A percentile compares a stretch with the other conserved stretches of the same genome.
These are phyloP conservation scores for Acropora tenuis DNA, from an alignment of 64 coral and sea anemone species.

Conservation along the genomic window DNA sequence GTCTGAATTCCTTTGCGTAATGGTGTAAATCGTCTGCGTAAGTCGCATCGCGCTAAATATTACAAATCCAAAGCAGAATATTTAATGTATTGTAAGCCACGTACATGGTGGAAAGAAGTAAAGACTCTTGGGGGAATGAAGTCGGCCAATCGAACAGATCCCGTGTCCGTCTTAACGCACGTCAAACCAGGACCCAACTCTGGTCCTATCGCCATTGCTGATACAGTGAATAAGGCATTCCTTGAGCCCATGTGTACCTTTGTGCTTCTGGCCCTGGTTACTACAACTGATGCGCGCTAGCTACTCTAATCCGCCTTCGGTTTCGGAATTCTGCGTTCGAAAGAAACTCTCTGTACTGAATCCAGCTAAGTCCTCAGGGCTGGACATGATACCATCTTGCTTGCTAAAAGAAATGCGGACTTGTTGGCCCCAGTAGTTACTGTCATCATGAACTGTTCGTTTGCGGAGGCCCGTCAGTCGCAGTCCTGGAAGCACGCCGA, in stretches of 20 bases:
- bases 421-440: constrained; percentile 3
- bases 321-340: no score
- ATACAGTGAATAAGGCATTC: constrained; percentile 47
- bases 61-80: constrained; percentile 63
- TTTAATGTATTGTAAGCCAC: constrained; percentile 39
- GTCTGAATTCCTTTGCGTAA: constrained; percentile 5
- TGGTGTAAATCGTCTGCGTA: constrained; percentile 35
- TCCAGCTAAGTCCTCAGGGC: no score
- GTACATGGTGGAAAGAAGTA: constrained; percentile 46
- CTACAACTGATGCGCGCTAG: not conserved
- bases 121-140: constrained; percentile 57
- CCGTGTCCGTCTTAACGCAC: constrained; percentile 29
- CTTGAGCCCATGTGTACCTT: constrained; percentile 42
- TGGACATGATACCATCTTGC: constrained; percentile 24
- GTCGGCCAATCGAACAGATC: not conserved
- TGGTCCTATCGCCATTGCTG: constrained; percentile 39
- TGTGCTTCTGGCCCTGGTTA: not conserved
- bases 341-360: no score
- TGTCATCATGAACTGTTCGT: constrained; percentile 41
- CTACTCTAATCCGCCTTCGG: not conserved
- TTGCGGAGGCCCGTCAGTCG: constrained; percentile 1
- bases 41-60: constrained; percentile 48
- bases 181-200: constrained; percentile 2
- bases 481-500: constrained; percentile 38
- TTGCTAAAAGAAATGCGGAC: constrained; percentile 35